phyloP scores from a whole-genome alignment of 2,113 vertebrate genomes.

The Coreoperca whiteheadi region DNA sequence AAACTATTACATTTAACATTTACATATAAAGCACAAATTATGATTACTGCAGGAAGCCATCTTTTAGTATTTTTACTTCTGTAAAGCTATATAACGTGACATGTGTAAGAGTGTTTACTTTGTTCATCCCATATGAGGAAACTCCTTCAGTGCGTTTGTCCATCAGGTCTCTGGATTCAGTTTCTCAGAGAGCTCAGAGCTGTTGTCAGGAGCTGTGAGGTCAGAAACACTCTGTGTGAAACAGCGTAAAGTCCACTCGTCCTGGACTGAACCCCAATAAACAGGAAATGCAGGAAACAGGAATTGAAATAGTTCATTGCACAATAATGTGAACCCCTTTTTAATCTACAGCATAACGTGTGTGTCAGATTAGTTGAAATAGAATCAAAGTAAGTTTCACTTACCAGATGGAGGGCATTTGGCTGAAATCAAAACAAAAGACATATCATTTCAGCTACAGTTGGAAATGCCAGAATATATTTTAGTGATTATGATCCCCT shows the following conservation, averaged over 20 bases:
- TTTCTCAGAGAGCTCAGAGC: not conserved
- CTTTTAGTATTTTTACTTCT: not conserved
- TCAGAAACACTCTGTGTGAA: conserved; percentile 2
- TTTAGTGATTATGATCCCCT: too few relatives aligned
- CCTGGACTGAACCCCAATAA: not conserved
- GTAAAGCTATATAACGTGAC: not conserved
- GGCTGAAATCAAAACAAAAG: too few relatives aligned
- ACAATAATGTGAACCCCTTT: not conserved
- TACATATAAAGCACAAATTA: too few relatives aligned
- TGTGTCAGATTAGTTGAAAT: not conserved
- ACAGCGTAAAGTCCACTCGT: not conserved
- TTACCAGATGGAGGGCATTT: too few relatives aligned
- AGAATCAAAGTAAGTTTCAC: not conserved
- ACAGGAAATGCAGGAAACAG: not conserved
- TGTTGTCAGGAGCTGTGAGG: not conserved
- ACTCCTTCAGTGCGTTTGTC: too few relatives aligned
- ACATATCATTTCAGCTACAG: too few relatives aligned
- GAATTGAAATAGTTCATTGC: too few relatives aligned
- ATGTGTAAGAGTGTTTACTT: too few relatives aligned
- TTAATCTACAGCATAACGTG: not conserved
- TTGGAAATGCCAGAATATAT: too few relatives aligned
- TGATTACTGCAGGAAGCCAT: not conserved
- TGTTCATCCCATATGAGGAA: not conserved
- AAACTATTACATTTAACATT: too few relatives aligned
- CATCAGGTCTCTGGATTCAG: not conserved